Percentiles rank a stretch among this genome's conserved stretches.
Conservation (phyloP, 1,140 invertebrate genomes). For the Drosophila jambulina region DNA sequence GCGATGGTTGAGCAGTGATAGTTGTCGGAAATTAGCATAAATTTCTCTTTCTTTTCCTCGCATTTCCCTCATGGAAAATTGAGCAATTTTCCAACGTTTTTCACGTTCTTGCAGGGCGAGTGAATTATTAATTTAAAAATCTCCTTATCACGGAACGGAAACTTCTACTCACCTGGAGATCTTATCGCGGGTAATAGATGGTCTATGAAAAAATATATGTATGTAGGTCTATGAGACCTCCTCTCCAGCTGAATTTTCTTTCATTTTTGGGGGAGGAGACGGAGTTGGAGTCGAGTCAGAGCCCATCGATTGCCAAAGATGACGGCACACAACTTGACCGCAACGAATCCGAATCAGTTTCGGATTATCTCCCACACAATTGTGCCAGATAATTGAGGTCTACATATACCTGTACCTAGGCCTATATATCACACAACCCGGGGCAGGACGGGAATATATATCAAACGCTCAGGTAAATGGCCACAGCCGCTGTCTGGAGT, state of each 20-base stretch:
- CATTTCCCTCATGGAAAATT: conserved; percentile 62
- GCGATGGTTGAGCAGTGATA: conserved; percentile 73
- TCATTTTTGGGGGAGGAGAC: neutral
- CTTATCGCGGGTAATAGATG: conserved; percentile 62
- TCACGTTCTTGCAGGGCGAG: conserved; percentile 35
- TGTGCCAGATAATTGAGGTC: conserved; percentile 42
- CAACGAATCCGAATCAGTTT: conserved; percentile 39
- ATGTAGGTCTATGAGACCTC: neutral
- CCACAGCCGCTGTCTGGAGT: conserved; percentile 25
- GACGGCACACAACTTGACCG: conserved; percentile 45
- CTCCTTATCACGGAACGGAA: conserved; percentile 62
- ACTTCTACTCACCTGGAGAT: conserved; percentile 51
- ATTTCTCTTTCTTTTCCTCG: conserved; percentile 65
- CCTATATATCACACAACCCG: conserved; percentile 25
- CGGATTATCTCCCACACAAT: conserved; percentile 42
- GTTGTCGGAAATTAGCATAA: conserved; percentile 78
- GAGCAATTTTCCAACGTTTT: conserved; percentile 80
- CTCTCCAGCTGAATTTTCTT: neutral
- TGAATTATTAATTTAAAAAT: conserved; percentile 73
- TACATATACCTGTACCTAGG: neutral
- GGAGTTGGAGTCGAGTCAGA: neutral
- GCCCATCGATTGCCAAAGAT: conserved; percentile 32
- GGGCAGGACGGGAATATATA: conserved; percentile 16
- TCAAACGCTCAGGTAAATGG: conserved; percentile 37
- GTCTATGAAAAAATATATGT: conserved; percentile 26